phyloP scores from a whole-genome alignment of 2,888 invertebrate genomes.

The Melolontha melolontha region DNA sequence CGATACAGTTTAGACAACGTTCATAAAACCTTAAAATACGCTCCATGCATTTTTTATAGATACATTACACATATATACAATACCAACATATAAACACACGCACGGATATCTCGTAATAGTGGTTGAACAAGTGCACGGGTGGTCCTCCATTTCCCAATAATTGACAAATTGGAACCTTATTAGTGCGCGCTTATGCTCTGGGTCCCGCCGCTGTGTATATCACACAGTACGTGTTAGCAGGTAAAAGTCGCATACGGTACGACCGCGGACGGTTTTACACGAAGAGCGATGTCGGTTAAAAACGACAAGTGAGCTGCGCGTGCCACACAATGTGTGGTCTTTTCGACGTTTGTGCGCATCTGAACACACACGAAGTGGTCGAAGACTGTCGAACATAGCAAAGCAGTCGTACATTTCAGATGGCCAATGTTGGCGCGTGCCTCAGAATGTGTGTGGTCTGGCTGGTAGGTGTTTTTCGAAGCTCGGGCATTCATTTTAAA shows the following conservation, averaged over 20 bases:
- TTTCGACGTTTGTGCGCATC: conserved; percentile 51
- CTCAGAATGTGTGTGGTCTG: conserved; percentile 53
- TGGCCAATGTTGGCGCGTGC: conserved; percentile 55
- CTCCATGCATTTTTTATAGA: conserved; percentile 21
- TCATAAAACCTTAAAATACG: conserved; percentile 28
- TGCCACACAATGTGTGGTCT: conserved; percentile 83
- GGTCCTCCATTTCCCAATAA: conserved; percentile 71
- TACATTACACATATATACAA: conserved; percentile 15
- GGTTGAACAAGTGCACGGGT: conserved; percentile 51
- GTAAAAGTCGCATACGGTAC: conserved; percentile 50
- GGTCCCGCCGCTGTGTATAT: conserved; percentile 62
- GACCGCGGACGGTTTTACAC: conserved; percentile 48
- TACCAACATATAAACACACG: conserved; percentile 1
- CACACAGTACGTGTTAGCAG: conserved; percentile 51
- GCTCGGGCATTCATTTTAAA: conserved; percentile 37
- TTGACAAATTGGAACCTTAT: conserved; percentile 81
- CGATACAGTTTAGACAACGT: conserved; percentile 13
- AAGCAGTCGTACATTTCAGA: conserved; percentile 45
- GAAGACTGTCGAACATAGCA: conserved; percentile 47
- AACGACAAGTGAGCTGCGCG: conserved; percentile 73
- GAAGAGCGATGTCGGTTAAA: conserved; percentile 61
- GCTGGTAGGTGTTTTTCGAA: conserved; percentile 44
- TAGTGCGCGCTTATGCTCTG: conserved; percentile 71
- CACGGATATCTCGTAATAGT: conserved; percentile 33
- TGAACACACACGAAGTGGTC: conserved; percentile 52